Conservation (phyloP, 2,888 invertebrate genomes). For the Scaptomyza parva region DNA sequence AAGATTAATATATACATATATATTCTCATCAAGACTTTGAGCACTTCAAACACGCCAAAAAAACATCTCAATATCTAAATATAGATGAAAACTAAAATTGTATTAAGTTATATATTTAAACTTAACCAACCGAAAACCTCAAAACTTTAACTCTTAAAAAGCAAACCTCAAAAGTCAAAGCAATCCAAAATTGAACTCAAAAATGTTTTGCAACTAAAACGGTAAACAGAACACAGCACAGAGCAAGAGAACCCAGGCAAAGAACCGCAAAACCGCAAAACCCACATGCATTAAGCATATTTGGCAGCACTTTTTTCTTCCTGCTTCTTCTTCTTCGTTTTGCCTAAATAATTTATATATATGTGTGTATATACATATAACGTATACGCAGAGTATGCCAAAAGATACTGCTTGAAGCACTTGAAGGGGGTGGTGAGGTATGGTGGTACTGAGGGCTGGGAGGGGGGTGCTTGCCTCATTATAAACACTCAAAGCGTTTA, state of each 20-base stretch:
- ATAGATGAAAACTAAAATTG: too few species aligned
- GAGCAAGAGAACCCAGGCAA: too few species aligned
- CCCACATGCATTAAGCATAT: conserved; percentile 7
- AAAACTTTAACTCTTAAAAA: too few species aligned
- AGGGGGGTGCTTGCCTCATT: too few species aligned
- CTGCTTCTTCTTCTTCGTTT: too few species aligned
- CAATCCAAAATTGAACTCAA: not conserved
- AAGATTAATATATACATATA: too few species aligned
- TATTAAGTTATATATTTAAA: too few species aligned
- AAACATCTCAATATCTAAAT: too few species aligned
- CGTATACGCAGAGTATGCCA: conserved; percentile 37
- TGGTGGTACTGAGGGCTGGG: too few species aligned
- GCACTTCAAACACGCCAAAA: too few species aligned
- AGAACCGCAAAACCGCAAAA: conserved; percentile 4
- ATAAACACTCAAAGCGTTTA: conserved; percentile 53
- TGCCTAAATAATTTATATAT: conserved; percentile 23
- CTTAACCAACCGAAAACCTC: too few species aligned
- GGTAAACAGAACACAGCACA: not conserved
- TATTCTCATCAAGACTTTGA: too few species aligned
- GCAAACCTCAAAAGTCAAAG: not conserved
- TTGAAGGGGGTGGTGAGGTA: not conserved
- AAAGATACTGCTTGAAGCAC: not conserved
- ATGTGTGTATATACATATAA: not conserved
- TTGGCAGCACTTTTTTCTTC: not conserved
- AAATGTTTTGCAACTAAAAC: not conserved